A percentile compares a stretch with the other conserved stretches of the same genome.
Conservation (phyloP, 2,113 vertebrate genomes). For the Grallaria varia region DNA sequence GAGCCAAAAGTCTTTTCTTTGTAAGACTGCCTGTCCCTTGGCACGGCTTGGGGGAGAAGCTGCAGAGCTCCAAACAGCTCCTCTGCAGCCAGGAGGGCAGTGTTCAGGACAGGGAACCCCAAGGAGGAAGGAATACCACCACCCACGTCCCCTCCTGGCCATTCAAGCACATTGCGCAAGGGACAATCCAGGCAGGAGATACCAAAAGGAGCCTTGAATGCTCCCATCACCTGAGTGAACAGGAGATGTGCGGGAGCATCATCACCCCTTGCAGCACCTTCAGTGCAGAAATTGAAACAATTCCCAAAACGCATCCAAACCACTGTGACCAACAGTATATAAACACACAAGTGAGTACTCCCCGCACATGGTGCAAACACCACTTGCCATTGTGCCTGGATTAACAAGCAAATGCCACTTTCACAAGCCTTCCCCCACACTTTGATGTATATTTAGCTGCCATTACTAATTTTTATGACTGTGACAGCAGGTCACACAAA, state of each 20-base stretch:
- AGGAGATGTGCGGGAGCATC: not conserved
- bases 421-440: not conserved
- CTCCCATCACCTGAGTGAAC: not conserved
- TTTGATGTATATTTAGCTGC: not conserved
- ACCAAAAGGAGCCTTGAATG: rapidly evolving
- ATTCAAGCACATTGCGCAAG: rapidly evolving
- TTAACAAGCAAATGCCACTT: not conserved
- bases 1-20: not conserved
- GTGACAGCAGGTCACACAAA: not conserved
- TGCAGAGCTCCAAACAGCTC: not conserved
- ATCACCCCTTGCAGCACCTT: not conserved
- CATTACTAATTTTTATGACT: not conserved
- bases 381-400: not conserved
- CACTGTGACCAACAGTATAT: not conserved
- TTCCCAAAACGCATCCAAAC: not conserved
- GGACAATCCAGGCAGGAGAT: not conserved
- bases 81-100: not conserved
- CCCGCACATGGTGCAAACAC: not conserved
- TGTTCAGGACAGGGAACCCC: not conserved
- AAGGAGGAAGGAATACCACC: rapidly evolving
- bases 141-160: not conserved
- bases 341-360: not conserved
- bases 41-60: not conserved
- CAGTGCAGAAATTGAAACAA: not conserved
- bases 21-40: not conserved